Evolutionary conservation across 2,113 vertebrate species (phyloP), one percentile per base, ranked within the genome.

Genomic region (Rhegmatorhina hoffmannsi): DNA sequence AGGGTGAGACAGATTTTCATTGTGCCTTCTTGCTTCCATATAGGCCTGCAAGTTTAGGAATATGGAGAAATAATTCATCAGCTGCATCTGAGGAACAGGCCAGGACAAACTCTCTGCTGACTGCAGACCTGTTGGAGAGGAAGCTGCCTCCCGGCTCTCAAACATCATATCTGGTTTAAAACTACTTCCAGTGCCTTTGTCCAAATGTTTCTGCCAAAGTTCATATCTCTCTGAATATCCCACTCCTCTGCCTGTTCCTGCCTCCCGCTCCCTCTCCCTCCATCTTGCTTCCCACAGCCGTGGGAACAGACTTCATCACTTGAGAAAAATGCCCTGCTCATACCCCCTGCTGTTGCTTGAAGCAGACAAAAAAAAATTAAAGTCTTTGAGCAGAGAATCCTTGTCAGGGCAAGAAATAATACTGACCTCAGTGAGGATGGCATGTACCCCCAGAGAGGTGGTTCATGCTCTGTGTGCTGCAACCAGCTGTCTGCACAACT

Each of bases 251-350:
- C 80, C 77, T 72, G 53, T 40, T 90, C 62, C 83, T 90, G 89
- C 38, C 87, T 96, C 81, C 56, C 0, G 10, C 62, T 95, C 88
- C 40, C 88, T 84, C 55, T 94, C 74, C 64, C 82, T 96, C 87
- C 84, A 95, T 87, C 76, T 91, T 90, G 68, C 85, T 95, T 84
- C 83, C 60, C 84, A 36, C 40, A 94, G 95, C 87, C 92, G 94
- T 97, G 96, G 96, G 96, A 97, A 97, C 91, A 63, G 89, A 59
- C 89, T 92, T 95, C 95, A 94, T 95, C 94, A 75, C 85, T 97
- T 94, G 91, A 95, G 90, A 97, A 96, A 90, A 97, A 97, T 96
- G 96, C 94, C 94, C 94, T 81, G 79, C 88, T 94, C 91, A 36
- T 92, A 81, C 95, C 96, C 96, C 96, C 96, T 0, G 66, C 96